These are phyloP conservation scores for Herpailurus yagouaroundi DNA, from an alignment of 2,113 vertebrate species.

Conservation along the genomic window DNA sequence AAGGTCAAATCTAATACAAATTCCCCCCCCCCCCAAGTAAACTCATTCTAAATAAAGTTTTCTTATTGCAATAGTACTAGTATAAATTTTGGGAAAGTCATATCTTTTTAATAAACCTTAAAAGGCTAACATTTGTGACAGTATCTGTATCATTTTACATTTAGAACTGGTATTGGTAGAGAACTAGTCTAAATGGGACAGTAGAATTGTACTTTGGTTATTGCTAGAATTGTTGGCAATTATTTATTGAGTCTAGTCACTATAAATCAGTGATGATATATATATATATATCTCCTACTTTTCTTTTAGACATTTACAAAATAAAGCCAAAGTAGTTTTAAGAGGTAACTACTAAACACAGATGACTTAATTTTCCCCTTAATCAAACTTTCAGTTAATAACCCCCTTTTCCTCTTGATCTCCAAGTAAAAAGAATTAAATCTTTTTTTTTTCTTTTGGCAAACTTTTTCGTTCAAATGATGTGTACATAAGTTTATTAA, in stretches of 20 bases:
- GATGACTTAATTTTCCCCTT: conserved; percentile 24
- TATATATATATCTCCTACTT: neutral
- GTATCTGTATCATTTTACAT: neutral
- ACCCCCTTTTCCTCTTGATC: neutral
- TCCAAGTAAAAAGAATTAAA: neutral
- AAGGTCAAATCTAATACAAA: neutral
- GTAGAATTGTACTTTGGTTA: neutral
- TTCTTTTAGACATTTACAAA: conserved; percentile 41
- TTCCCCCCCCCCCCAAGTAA: neutral
- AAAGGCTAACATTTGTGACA: neutral
- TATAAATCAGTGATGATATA: neutral
- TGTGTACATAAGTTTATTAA: neutral
- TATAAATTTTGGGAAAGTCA: neutral
- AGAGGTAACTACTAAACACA: neutral
- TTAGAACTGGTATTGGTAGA: neutral
- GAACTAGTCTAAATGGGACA: neutral
- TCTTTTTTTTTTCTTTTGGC: neutral
- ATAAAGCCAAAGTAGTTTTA: neutral
- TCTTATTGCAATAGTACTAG: neutral
- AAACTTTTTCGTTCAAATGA: neutral
- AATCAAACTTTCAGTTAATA: neutral
- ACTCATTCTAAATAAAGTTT: neutral
- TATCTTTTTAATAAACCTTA: neutral
- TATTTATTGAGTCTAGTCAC: neutral
- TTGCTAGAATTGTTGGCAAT: neutral